phyloP scores from a whole-genome alignment of 2,797 vertebrate genomes.

The Falco naumanni region DNA sequence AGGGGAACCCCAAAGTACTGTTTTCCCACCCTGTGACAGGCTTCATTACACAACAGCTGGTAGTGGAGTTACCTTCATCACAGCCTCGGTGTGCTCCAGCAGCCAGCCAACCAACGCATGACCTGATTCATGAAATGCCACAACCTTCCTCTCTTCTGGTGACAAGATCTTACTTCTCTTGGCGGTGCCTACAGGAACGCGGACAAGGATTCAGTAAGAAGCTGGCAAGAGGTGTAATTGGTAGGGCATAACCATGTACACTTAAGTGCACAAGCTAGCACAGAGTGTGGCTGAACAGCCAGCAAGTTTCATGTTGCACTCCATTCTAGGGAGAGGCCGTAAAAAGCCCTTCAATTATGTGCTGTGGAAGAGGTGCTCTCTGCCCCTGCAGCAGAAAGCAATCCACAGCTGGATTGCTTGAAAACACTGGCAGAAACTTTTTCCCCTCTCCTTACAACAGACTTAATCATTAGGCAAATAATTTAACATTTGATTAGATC shows the following conservation, averaged over 20 bases:
- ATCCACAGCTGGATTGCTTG: neutral
- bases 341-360: neutral
- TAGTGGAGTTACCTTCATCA: conserved; percentile 87
- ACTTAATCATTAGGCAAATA: neutral
- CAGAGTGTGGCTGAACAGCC: neutral
- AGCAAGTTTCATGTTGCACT: neutral
- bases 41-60: neutral
- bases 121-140: conserved; percentile 95
- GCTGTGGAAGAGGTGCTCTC: neutral
- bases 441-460: neutral
- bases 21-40: neutral
- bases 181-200: conserved; percentile 83
- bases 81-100: conserved; percentile 95
- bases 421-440: neutral
- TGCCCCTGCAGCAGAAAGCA: neutral
- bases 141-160: conserved; percentile 91
- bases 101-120: conserved; percentile 95
- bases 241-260: neutral
- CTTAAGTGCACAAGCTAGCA: neutral
- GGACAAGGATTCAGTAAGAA: fast-evolving
- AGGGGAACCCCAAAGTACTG: neutral
- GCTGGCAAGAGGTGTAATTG: neutral
- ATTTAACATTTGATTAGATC: neutral
- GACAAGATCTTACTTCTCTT: conserved; percentile 95
- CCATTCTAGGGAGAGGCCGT: neutral